Conservation (phyloP, 2,113 vertebrate genomes). For the Stomatorhinus ivindoensis region DNA sequence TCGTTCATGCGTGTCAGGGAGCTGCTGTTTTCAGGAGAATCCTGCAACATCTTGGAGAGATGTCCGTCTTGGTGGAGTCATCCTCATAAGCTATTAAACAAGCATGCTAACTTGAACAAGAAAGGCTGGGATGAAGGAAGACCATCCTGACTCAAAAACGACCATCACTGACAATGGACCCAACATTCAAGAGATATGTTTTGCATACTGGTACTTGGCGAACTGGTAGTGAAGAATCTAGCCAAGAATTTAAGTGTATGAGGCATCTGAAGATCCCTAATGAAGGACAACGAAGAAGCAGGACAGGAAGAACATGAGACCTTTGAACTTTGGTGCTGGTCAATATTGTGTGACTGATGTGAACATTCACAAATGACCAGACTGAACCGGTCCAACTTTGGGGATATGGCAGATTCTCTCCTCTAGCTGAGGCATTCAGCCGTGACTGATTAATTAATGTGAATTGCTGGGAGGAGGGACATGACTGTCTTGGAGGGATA, state of each 20-base stretch:
- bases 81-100: neutral
- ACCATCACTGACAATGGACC: neutral
- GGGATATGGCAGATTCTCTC: neutral
- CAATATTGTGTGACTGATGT: neutral
- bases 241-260: neutral
- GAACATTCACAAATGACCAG: neutral
- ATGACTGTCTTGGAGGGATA: neutral
- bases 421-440: neutral
- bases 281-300: neutral
- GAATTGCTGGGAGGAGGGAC: neutral
- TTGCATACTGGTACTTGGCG: neutral
- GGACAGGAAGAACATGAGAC: neutral
- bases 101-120: neutral
- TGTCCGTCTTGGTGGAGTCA: neutral
- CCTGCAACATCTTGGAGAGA: neutral
- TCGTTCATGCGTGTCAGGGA: neutral
- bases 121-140: neutral
- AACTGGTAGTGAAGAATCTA: neutral
- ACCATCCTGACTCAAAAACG: neutral
- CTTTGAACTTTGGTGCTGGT: neutral
- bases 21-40: neutral
- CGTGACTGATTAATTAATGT: neutral
- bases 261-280: neutral
- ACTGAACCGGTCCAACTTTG: neutral
- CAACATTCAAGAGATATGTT: neutral